Conservation (phyloP, 2,113 vertebrate species). For the Muntiacus reevesi region DNA sequence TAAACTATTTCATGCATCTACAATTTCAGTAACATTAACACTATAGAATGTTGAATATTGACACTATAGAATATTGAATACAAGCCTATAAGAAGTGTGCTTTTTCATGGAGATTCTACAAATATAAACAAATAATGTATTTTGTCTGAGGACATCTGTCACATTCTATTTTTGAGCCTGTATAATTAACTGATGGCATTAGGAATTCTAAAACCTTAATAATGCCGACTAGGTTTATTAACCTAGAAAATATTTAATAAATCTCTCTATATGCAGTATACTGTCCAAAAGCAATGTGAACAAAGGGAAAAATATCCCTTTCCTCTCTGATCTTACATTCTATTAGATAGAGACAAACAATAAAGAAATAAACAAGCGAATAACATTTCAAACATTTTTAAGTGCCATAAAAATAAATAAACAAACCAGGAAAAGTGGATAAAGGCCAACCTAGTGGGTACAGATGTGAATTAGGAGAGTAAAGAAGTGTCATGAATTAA, state of each 20-base stretch:
- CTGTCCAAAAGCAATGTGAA: background rate
- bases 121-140: background rate
- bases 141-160: background rate
- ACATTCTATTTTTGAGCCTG: background rate
- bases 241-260: background rate
- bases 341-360: background rate
- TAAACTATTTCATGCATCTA: background rate
- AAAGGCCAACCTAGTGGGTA: background rate
- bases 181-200: background rate
- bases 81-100: background rate
- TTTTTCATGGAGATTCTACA: background rate
- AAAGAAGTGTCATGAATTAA: background rate
- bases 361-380: background rate
- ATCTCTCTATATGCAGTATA: background rate
- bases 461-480: background rate
- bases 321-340: background rate
- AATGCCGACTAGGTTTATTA: background rate
- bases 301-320: background rate
- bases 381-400: background rate
- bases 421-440: background rate
- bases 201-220: background rate
- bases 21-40: background rate
- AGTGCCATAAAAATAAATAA: background rate
- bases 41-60: background rate
- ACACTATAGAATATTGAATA: background rate